Evolutionary conservation across 2,888 invertebrate genomes (phyloP), one percentile per base, ranked within the genome.

Genomic region (Tinea pellionella): DNA sequence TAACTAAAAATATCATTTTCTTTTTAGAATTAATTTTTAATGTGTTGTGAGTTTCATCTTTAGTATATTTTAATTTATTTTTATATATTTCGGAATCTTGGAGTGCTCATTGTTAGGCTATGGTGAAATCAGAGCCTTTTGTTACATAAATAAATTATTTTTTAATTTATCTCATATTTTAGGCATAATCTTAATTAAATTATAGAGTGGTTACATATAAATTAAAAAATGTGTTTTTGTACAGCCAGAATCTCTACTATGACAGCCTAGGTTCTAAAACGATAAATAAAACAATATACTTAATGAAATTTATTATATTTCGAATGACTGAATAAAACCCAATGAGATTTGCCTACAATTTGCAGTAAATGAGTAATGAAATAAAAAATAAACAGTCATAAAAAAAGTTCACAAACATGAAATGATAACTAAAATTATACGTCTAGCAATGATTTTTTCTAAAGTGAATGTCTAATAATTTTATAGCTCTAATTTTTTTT

Each of bases 141-240:
- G 65, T 69, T 71, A 69, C 67, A 68, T 69, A 69, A 66, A 63
- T 69, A 65, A 68, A 66, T 65, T 68, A 67, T 67, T 67, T 66
- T n/a, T 68, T 66, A 58, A 68, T 65, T 69, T 69, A 69, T 67
- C 65, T 66, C 64, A 65, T 78, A 77, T 73, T 77, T 77, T 76
- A 80, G 73, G 72, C 70, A 74, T 74, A 76, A 57, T 73, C 72
- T 71, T 59, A n/a, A 74, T 64, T 70, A 69, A 64, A 63, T 63
- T 61, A 61, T 59, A 62, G 58, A 51, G 41, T 69, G 68, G 68
- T 67, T 67, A 66, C 64, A 68, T 63, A 64, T 63, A 63, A 60
- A 63, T 63, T 64, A 47, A 47, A 47, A n/a, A 16, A 47, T n/a
- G 15, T 47, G 9, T 47, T 47, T 15, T 47, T 47, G 2, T 47